phyloP scores from a whole-genome alignment of 2,113 vertebrate species.

The Spea multiplicata region DNA sequence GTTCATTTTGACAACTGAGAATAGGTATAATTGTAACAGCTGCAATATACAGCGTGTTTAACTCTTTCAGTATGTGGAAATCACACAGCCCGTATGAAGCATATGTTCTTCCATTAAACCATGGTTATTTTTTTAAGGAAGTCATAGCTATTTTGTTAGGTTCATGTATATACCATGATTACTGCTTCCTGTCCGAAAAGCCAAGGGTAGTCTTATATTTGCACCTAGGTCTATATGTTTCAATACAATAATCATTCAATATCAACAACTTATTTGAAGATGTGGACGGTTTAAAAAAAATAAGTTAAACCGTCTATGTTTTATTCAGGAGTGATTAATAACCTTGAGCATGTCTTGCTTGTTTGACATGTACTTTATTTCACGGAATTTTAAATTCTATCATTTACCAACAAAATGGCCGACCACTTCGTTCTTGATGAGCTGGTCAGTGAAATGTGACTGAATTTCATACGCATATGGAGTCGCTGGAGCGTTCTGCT shows the following conservation, averaged over 20 bases:
- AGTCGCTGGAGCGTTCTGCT: conserved; percentile 19
- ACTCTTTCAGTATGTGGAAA: neutral
- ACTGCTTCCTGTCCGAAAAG: too few relatives aligned
- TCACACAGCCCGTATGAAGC: neutral
- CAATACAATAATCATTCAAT: too few relatives aligned
- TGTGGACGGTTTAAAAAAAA: too few relatives aligned
- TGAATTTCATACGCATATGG: conserved; percentile 7
- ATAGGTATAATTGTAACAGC: conserved; percentile 19
- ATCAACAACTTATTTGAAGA: too few relatives aligned
- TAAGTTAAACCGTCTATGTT: too few relatives aligned
- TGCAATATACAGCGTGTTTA: conserved; percentile 8
- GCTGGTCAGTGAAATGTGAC: conserved; percentile 32
- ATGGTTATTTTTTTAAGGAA: neutral
- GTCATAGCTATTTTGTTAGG: conserved; percentile 7
- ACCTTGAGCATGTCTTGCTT: neutral
- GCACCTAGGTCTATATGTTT: too few relatives aligned
- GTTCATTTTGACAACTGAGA: conserved; percentile 43
- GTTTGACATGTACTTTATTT: conserved; percentile 17
- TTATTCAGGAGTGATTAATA: neutral
- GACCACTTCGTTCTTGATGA: conserved; percentile 11
- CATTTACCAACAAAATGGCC: conserved; percentile 35
- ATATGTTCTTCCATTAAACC: too few relatives aligned
- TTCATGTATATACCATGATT: too few relatives aligned
- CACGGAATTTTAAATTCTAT: neutral
- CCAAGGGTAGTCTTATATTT: too few relatives aligned